Conservation (phyloP, 2,888 invertebrate genomes). For the Protula sp. region DNA sequence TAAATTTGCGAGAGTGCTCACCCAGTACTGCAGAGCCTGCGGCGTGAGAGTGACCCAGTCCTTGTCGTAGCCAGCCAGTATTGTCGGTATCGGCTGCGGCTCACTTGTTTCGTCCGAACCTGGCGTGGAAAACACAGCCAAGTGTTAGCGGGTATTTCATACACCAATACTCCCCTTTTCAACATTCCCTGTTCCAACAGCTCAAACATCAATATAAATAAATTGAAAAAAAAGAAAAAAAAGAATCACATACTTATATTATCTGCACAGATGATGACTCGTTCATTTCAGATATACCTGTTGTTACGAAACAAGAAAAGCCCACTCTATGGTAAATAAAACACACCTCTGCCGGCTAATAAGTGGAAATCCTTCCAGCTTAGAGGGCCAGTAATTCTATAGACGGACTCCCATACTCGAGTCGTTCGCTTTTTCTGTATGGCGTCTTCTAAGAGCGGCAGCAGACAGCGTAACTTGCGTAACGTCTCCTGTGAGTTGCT, state of each 20-base stretch:
- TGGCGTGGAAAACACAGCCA: constrained; percentile 23
- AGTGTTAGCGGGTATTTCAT: no score
- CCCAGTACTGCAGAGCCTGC: constrained; percentile 87
- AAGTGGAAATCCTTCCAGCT: constrained; percentile 98
- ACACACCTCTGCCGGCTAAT: constrained; percentile 82
- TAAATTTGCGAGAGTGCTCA: constrained; percentile 33
- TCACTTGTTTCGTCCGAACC: constrained; percentile 91
- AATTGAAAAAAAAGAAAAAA: no score
- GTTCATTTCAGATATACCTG: no score
- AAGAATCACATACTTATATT: no score
- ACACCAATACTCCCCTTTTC: no score
- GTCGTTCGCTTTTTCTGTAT: constrained; percentile 75
- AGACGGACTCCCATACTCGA: constrained; percentile 86
- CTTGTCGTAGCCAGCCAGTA: constrained; percentile 89
- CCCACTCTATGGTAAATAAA: no score
- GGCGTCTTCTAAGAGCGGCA: constrained; percentile 89
- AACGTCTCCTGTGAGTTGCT: constrained; percentile 82
- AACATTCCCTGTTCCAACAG: no score
- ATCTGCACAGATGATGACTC: no score
- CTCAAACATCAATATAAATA: no score
- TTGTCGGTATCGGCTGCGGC: constrained; percentile 91
- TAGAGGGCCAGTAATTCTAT: constrained; percentile 88
- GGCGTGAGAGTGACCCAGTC: constrained; percentile 95
- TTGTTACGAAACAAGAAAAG: no score
- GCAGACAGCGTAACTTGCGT: constrained; percentile 80